These are phyloP conservation scores for Meloidogyne chitwoodi DNA, from an alignment of 1,140 invertebrate genomes.

Conservation along the genomic window DNA sequence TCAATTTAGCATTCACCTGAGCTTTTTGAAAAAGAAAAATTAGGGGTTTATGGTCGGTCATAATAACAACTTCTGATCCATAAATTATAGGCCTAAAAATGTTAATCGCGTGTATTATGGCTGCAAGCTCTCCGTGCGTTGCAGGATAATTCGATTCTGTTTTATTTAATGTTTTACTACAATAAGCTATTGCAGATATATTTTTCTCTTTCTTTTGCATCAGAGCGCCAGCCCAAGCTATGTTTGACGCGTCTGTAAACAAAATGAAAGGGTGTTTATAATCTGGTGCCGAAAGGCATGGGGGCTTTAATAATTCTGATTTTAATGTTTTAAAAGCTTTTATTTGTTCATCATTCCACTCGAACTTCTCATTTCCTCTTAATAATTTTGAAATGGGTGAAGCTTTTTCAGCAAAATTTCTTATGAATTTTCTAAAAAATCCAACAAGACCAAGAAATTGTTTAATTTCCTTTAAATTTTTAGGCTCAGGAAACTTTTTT, in stretches of 20 bases:
- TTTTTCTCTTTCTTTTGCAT: background rate
- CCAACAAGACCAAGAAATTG: no score
- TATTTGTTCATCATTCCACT: background rate
- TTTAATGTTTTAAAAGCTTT: background rate
- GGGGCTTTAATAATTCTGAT: background rate
- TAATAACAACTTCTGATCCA: background rate
- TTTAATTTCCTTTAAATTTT: no score
- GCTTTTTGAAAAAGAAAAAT: conserved; percentile 3
- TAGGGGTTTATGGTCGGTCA: conserved; percentile 10
- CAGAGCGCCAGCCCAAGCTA: background rate
- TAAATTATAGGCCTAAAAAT: background rate
- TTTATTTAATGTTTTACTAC: background rate
- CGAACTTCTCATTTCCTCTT: background rate
- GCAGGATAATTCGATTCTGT: no score
- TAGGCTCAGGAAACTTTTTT: no score
- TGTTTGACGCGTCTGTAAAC: background rate
- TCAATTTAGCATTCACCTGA: background rate
- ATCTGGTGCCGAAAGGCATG: background rate
- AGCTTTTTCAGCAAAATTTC: background rate
- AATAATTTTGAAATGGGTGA: background rate
- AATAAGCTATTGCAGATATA: background rate
- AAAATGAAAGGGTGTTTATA: background rate
- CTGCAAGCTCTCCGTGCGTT: background rate
- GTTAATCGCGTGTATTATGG: background rate
- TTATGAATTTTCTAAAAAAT: no score